Base-by-base conservation (phyloP, 2,113 vertebrate species). In the Megalops atlanticus region DNA sequence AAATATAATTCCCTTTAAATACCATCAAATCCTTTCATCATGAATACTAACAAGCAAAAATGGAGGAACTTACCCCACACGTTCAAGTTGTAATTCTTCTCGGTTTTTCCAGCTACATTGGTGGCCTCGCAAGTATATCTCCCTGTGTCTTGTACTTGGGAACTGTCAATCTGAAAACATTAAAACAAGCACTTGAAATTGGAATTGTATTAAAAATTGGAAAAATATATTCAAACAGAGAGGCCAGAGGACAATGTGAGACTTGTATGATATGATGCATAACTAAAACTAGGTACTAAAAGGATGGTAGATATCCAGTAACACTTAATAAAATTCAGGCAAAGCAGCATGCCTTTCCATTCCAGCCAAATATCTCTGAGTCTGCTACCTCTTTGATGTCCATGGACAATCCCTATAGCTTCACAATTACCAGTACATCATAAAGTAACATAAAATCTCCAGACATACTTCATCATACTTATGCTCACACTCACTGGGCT, bases 61-160 rank as follows among this genome's bases (percentile, higher is more conserved):
- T 15, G 39, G 2, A 47, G 2, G 72, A 12, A 87, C 97, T 95
- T 89, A 99, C 98, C 97, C 97, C 94, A 98, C 43, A 99, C 91
- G 77, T 97, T 98, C 75, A 99, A 94, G 86, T 98, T 99, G 82
- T 97, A 99, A 89, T 97, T 96, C 90, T 97, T 99, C 86, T 98
- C 96, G 0, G 94, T 97, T 92, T 97, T 99, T 21, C 98, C 98
- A 74, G 98, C 98, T 71, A 98, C 81, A 58, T 99, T 99, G 24
- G 94, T 96, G 0, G 98, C 98, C 86, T 98, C 95, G 0, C 98
- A 99, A 31, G 97, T 97, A 76, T 99, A 99, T 43, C 97, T 95
- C 78, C 97, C 98, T 0, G 95, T 87, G 43, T 99, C 98, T 87
- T 95, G 95, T 80, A 97, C 92, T 76, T 98, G 96, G 82, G 93